Base-by-base conservation (phyloP, 1,140 invertebrate species). In the Listronotus bonariensis region DNA sequence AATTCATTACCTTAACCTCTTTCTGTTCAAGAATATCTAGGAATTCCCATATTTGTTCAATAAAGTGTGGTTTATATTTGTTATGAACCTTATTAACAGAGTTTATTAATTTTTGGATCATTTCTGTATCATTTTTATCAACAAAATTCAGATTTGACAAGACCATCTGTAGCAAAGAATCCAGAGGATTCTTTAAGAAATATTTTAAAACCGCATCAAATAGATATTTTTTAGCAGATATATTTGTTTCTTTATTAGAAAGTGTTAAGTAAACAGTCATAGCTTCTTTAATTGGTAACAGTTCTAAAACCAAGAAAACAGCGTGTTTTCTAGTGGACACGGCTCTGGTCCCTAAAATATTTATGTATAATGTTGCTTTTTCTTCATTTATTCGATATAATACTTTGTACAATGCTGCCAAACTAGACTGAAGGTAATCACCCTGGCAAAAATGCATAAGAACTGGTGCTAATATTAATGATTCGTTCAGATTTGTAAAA, bases 251-350 rank as follows among this genome's bases (percentile, higher is more conserved):
- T 34, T 63, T 41, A 12, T 11, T 43, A 0, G n/a, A n/a, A 18
- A 63, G 17, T 1, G 7, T 34, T n/a, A n/a, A n/a, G 32, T 53
- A 54, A 15, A 54, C 4, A 17, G 52, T 12, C 14, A 54, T 5
- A 0, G 52, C 48, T n/a, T 34, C 42, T 18, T 45, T 34, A 17
- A 51, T 40, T 15, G 38, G 12, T 10, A 45, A 32, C 34, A 55
- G 3, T 45, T 53, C 51, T 18, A 55, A 43, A 7, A 18, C 20
- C 12, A 63, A 48, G 45, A 12, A 45, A 5, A 45, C 15, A 46
- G 49, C 51, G 18, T 63, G 60, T 55, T 63, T 63, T 54, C 60
- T 53, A 34, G 36, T 15, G n/a, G 60, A 63, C 0, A 63, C 60
- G 6, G 49, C 60, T 55, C 32, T 46, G 9, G n/a, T 11, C 17